Evolutionary conservation across 2,888 invertebrate species (phyloP), one percentile per base, ranked within the genome.

Genomic region (Meiosimyza platycephala): DNA sequence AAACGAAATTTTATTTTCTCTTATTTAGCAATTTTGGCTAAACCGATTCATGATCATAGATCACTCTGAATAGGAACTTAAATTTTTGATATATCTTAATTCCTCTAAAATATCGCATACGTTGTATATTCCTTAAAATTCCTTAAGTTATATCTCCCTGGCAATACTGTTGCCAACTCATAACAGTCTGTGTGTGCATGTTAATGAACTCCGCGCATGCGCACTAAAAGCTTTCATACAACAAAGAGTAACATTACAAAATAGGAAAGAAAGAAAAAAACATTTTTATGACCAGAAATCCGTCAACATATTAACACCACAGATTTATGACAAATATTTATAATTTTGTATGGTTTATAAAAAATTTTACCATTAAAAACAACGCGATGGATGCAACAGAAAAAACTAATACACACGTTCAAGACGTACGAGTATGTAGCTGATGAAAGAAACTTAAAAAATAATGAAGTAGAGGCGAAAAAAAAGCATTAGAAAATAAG

Each of bases 261-360:
- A n/a, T n/a, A n/a, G n/a, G n/a, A n/a, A n/a, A n/a, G n/a, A 40
- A 40, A 40, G 9, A 40, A 74, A 73, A 64, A 48, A 62, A 40
- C 52, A 63, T 81, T 80, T 82, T 82, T 82, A 82, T 80, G 82
- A 77, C 79, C 83, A 81, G 82, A 83, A 83, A 83, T 83, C 83
- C 83, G 83, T 83, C 83, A 83, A 82, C 83, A 83, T 83, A 82
- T 83, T 82, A 83, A 83, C 82, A 83, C 82, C 67, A 69, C 73
- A 73, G 71, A 76, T 76, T 76, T 76, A 76, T 76, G 74, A 71
- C 72, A 72, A 72, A 73, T 74, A 74, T 72, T 72, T 72, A 74
- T 76, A 74, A 76, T 74, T 76, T 72, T 74, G 72, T 73, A 65
- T 71, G 71, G 72, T 71, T 73, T 62, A 71, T 68, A 75, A 71